Percentiles rank a stretch among this genome's conserved stretches.
These are phyloP conservation scores for Andinoacara biseriatus DNA, from an alignment of 2,113 vertebrate species.

Conservation along the genomic window DNA sequence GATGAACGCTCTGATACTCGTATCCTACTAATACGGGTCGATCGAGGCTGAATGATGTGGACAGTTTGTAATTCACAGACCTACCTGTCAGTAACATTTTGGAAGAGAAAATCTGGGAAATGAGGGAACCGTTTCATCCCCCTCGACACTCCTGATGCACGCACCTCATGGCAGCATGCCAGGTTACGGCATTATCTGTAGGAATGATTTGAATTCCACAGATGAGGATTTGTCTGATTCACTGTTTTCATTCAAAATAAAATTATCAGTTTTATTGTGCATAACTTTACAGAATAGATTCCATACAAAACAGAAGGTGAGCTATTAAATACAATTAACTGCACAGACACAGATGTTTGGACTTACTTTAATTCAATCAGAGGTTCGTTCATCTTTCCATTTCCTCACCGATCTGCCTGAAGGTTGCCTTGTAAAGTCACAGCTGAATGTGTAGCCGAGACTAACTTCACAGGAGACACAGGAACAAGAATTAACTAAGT, in stretches of 20 bases:
- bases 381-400: background rate
- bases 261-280: background rate
- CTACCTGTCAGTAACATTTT: slow-evolving; percentile 3
- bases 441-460: too few species aligned
- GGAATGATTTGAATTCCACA: background rate
- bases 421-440: background rate
- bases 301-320: background rate
- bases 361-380: background rate
- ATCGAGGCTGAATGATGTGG: background rate
- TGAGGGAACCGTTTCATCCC: background rate
- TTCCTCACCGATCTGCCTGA: background rate
- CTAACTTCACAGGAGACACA: too few species aligned
- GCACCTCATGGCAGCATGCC: background rate
- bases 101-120: background rate
- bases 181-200: background rate
- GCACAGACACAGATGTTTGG: background rate
- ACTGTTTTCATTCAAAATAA: background rate
- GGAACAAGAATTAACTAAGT: too few species aligned
- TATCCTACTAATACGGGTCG: too few species aligned
- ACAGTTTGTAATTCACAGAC: background rate
- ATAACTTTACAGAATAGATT: background rate
- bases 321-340: background rate
- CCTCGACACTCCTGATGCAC: background rate
- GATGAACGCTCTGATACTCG: too few species aligned
- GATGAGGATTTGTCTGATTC: background rate